Conservation (phyloP, 2,888 invertebrate species). For the Autographa gamma region DNA sequence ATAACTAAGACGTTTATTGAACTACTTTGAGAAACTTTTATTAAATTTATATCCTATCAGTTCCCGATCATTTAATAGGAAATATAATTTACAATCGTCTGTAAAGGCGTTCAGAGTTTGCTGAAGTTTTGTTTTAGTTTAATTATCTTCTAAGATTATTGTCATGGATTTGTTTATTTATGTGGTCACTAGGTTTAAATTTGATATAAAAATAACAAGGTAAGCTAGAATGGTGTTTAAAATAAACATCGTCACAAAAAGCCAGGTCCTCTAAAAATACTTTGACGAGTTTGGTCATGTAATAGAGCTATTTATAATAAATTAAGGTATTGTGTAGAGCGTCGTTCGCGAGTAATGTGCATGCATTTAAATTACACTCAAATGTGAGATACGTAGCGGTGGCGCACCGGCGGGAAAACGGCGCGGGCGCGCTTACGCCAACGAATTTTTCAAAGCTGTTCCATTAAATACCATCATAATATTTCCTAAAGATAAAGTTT, state of each 20-base stretch:
- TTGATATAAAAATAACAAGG: not conserved
- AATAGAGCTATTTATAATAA: constrained; percentile 79
- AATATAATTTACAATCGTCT: constrained; percentile 64
- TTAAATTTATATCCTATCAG: constrained; percentile 69
- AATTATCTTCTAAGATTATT: constrained; percentile 37
- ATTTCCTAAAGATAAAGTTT: not conserved
- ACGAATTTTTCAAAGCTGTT: constrained; percentile 58
- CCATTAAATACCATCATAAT: constrained; percentile 2
- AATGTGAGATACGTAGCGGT: constrained; percentile 70
- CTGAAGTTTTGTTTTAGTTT: constrained; percentile 41
- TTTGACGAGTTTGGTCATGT: constrained; percentile 59
- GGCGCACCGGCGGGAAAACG: constrained; percentile 37
- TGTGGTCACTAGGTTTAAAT: not conserved
- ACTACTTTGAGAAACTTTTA: constrained; percentile 74
- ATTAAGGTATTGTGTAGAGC: constrained; percentile 75
- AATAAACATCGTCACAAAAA: constrained; percentile 23
- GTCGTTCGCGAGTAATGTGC: constrained; percentile 75
- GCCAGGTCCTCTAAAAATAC: constrained; percentile 40
- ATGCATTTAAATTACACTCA: constrained; percentile 84
- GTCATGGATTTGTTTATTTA: constrained; percentile 14
- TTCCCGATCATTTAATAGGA: constrained; percentile 64
- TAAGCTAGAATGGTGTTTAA: not conserved
- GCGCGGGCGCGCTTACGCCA: constrained; percentile 39
- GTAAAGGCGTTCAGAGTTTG: constrained; percentile 48
- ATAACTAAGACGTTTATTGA: constrained; percentile 77